Percentiles rank a stretch among this genome's conserved stretches.
phyloP scores from a whole-genome alignment of 2,888 invertebrate genomes.

The Heliconius hortense region DNA sequence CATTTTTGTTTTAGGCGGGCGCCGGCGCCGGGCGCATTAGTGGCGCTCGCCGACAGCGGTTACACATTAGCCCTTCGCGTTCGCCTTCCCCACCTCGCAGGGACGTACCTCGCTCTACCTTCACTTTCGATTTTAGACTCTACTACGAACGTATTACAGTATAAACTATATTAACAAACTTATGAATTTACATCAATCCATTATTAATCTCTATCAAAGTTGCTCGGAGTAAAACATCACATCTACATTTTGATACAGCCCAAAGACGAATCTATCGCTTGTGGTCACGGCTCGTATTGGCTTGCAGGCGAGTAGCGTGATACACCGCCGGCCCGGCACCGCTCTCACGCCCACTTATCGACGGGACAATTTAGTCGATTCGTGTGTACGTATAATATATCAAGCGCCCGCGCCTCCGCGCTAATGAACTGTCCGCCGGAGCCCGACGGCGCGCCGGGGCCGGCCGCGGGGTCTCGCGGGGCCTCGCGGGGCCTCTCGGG shows the following conservation, averaged over 20 bases:
- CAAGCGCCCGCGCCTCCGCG: slow-evolving; percentile 49
- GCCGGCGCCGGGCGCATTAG: slow-evolving; percentile 80
- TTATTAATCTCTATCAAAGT: slow-evolving; percentile 14
- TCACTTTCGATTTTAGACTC: neutral
- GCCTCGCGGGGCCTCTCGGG: neutral
- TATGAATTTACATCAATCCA: neutral
- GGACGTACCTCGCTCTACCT: neutral
- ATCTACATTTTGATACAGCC: slow-evolving; percentile 2
- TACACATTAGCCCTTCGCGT: slow-evolving; percentile 70
- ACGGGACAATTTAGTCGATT: slow-evolving; percentile 70
- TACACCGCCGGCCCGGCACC: slow-evolving; percentile 27
- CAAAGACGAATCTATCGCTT: neutral
- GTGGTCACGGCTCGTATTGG: slow-evolving; percentile 35
- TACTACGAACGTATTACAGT: neutral
- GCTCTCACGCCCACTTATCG: slow-evolving; percentile 74
- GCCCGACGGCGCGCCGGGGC: slow-evolving; percentile 10
- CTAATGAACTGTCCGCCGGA: slow-evolving; percentile 35
- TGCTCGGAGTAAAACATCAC: slow-evolving; percentile 8
- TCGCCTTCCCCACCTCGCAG: slow-evolving; percentile 29
- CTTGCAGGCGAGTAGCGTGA: neutral
- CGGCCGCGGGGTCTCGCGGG: slow-evolving; percentile 7
- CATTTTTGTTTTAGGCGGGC: slow-evolving; percentile 72
- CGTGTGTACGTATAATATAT: slow-evolving; percentile 70
- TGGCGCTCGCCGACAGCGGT: slow-evolving; percentile 63
- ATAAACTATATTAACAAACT: neutral